phyloP scores from a whole-genome alignment of 2,797 vertebrate species.

The Nannoperca obscura region DNA sequence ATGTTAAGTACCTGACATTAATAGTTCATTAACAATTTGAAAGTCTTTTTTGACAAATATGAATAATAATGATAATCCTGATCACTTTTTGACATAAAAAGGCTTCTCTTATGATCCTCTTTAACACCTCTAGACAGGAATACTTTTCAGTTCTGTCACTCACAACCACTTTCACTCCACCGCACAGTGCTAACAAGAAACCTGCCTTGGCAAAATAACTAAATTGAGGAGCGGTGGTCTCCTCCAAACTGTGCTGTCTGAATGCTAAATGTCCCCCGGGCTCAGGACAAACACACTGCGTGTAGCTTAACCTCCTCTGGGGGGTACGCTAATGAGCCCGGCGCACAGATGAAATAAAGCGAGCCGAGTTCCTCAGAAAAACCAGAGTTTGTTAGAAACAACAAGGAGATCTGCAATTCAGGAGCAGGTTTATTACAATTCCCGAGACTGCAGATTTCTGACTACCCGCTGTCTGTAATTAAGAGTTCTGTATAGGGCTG shows the following conservation, averaged over 20 bases:
- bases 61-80: background rate
- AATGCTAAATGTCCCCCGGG: conserved; percentile 69
- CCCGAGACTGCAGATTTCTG: conserved; percentile 43
- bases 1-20: conserved; percentile 10
- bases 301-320: conserved; percentile 55
- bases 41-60: conserved; percentile 13
- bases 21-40: conserved; percentile 8
- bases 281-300: conserved; percentile 56
- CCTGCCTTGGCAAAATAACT: conserved; percentile 43
- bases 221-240: conserved; percentile 38
- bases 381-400: conserved; percentile 36
- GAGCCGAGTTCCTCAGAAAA: conserved; percentile 10
- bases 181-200: conserved; percentile 44
- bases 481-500: conserved; percentile 38
- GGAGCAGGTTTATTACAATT: conserved; percentile 38
- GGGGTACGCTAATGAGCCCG: conserved; percentile 64
- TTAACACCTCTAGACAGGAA: conserved; percentile 35
- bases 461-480: conserved; percentile 51
- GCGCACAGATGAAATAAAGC: conserved; percentile 44
- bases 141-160: conserved; percentile 45
- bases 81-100: conserved; percentile 5
- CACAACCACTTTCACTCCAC: conserved; percentile 26
- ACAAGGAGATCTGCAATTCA: conserved; percentile 29
- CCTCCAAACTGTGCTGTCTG: conserved; percentile 38
- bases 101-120: conserved; percentile 11